phyloP scores from a whole-genome alignment of 2,888 invertebrate genomes.

The Dastarcus helophoroides region DNA sequence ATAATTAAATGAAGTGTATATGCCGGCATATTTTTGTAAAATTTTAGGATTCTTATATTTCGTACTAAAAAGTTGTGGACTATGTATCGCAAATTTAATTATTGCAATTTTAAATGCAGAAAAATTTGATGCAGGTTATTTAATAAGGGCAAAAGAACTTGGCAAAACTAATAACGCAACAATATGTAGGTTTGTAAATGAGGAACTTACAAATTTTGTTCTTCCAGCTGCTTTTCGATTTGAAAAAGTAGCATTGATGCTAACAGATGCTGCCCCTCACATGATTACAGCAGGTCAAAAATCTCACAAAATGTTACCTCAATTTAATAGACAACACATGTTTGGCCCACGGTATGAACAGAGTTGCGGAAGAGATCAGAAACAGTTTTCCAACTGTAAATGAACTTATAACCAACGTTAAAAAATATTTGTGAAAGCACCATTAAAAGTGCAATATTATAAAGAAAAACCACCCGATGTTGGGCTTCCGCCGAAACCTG shows the following conservation, averaged over 20 bases:
- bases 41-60: no score
- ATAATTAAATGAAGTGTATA: no score
- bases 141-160: neutral
- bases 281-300: neutral
- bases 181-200: neutral
- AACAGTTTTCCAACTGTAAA: neutral
- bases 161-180: neutral
- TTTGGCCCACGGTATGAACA: neutral
- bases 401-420: neutral
- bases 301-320: neutral
- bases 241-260: neutral
- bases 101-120: neutral
- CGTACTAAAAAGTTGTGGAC: no score
- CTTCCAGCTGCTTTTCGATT: neutral
- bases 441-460: slow-evolving; percentile 1
- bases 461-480: neutral
- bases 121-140: neutral
- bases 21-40: no score
- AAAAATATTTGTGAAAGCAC: neutral
- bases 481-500: neutral
- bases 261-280: neutral
- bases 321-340: neutral
- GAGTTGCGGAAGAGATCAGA: slow-evolving; percentile 2
- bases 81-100: neutral
- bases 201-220: neutral